phyloP scores from a whole-genome alignment of 2,888 invertebrate genomes.

The Rotaria socialis region DNA sequence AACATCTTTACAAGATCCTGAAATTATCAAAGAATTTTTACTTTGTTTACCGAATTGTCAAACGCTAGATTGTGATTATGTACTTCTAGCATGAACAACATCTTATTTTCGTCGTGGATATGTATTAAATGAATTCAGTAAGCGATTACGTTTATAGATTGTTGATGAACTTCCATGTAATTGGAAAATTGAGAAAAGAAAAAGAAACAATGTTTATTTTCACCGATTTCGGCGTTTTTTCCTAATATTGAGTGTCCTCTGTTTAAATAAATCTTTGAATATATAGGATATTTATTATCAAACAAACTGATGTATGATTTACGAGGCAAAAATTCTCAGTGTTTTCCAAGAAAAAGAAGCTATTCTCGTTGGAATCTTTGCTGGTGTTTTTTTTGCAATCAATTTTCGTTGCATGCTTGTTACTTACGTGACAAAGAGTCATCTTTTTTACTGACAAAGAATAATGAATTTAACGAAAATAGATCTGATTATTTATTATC shows the following conservation, averaged over 20 bases:
- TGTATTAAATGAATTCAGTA: neutral
- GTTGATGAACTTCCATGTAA: neutral
- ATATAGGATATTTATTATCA: too few species aligned
- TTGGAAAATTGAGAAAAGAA: neutral
- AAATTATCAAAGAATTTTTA: neutral
- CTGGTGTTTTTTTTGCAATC: too few species aligned
- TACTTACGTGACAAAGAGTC: too few species aligned
- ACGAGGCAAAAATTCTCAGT: too few species aligned
- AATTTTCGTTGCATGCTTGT: too few species aligned
- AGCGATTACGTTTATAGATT: neutral
- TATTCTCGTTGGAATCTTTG: too few species aligned
- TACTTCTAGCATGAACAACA: neutral
- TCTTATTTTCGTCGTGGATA: neutral
- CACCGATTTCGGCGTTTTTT: neutral
- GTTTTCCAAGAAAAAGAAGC: too few species aligned
- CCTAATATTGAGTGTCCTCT: conserved; percentile 11
- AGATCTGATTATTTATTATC: too few species aligned
- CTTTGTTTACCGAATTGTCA: conserved; percentile 13
- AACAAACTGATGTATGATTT: too few species aligned
- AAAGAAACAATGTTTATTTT: neutral
- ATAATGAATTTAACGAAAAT: too few species aligned
- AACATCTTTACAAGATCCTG: neutral
- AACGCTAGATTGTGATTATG: conserved; percentile 13
- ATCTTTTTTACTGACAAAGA: too few species aligned
- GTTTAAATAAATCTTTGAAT: neutral